Percentiles rank a stretch among this genome's conserved stretches.
Conservation (phyloP, 2,797 vertebrate species). For the Pristis pectinata region DNA sequence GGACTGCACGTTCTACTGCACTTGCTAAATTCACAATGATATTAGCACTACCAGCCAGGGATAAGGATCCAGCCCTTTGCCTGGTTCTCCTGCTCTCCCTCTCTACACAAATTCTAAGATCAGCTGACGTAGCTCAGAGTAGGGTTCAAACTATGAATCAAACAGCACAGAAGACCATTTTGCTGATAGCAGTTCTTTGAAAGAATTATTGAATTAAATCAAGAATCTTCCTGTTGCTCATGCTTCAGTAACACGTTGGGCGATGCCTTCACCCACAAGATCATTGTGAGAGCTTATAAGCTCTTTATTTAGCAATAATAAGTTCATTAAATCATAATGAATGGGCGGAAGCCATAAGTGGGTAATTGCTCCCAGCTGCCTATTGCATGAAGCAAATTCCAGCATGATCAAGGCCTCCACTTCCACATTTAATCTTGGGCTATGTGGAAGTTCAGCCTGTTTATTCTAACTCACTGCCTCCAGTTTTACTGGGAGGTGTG, state of each 20-base stretch:
- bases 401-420: not conserved
- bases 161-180: not conserved
- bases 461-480: not conserved
- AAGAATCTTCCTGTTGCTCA: not conserved
- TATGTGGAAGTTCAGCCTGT: not conserved
- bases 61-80: not conserved
- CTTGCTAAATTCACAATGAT: too few species aligned
- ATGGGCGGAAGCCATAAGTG: not conserved
- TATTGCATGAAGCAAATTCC: not conserved
- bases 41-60: too few species aligned
- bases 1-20: too few species aligned
- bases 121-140: not conserved
- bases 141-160: not conserved
- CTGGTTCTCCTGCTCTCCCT: not conserved
- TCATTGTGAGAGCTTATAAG: not conserved
- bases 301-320: slow-evolving; percentile 4
- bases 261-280: not conserved
- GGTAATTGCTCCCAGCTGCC: not conserved
- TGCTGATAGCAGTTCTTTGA: not conserved
- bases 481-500: not conserved
- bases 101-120: not conserved
- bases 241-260: not conserved
- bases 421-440: not conserved
- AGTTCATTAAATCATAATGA: slow-evolving; percentile 21
- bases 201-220: not conserved